phyloP scores from a whole-genome alignment of 1,140 invertebrate genomes.

The Xylocopa sonorina region DNA sequence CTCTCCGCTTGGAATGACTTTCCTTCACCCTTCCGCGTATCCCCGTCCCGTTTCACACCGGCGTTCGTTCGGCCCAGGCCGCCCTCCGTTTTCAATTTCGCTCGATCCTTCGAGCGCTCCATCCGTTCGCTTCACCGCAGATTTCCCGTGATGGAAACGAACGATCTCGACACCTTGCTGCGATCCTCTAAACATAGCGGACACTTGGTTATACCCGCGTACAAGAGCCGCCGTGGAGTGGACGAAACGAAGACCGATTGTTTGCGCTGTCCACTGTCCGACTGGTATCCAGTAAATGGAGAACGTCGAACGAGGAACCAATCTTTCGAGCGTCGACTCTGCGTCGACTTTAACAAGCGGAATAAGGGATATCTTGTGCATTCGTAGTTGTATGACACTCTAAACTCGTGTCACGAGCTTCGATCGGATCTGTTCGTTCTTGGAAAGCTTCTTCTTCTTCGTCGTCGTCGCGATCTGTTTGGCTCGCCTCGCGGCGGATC shows the following conservation, averaged over 20 bases:
- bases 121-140: background rate
- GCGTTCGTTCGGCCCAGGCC: background rate
- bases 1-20: constrained; percentile 6
- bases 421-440: background rate
- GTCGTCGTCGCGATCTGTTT: too few species aligned
- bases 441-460: background rate
- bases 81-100: background rate
- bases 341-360: background rate
- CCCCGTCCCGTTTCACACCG: background rate
- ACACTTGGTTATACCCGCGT: background rate
- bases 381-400: background rate
- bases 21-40: background rate
- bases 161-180: background rate
- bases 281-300: background rate
- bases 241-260: background rate
- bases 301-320: background rate
- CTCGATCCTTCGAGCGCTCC: background rate
- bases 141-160: background rate
- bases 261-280: background rate
- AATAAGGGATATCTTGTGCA: background rate
- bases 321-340: background rate
- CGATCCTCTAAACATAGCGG: too few species aligned
- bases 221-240: background rate
- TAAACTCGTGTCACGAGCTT: background rate
- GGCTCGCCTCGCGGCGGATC: background rate